These are phyloP conservation scores for Coremacera marginata DNA, from an alignment of 2,888 invertebrate species.

Conservation along the genomic window DNA sequence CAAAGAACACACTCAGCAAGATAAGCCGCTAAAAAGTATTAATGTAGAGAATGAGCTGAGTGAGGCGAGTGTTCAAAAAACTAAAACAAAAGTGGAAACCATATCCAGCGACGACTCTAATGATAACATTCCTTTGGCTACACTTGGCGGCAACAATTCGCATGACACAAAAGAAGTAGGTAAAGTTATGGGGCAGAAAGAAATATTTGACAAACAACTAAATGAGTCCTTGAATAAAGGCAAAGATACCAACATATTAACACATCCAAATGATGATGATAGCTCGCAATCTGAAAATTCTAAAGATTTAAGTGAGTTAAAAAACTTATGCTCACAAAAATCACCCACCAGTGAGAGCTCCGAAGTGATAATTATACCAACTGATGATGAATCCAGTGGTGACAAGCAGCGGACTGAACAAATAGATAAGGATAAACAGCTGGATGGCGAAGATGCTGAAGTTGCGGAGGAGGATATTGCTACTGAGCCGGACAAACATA, in stretches of 20 bases:
- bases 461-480: background rate
- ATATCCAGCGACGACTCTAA: slow-evolving; percentile 67
- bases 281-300: background rate
- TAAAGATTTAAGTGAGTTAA: background rate
- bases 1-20: no score
- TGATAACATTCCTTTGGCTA: slow-evolving; percentile 64
- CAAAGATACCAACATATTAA: background rate
- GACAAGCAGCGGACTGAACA: slow-evolving; percentile 32
- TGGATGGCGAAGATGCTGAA: slow-evolving; percentile 15
- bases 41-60: background rate
- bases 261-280: background rate
- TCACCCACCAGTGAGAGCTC: slow-evolving; percentile 49
- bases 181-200: slow-evolving; percentile 36
- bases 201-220: slow-evolving; percentile 45
- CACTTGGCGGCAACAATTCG: slow-evolving; percentile 42
- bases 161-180: slow-evolving; percentile 58
- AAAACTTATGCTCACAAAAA: slow-evolving; percentile 14
- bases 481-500: background rate
- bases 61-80: slow-evolving; percentile 38
- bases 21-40: no score
- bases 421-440: background rate
- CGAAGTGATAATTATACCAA: slow-evolving; percentile 55
- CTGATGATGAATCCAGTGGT: slow-evolving; percentile 53
- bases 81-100: slow-evolving; percentile 47
- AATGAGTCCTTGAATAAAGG: slow-evolving; percentile 50